Base-by-base conservation (phyloP, 2,888 invertebrate genomes). In the Calameuta filiformis region DNA sequence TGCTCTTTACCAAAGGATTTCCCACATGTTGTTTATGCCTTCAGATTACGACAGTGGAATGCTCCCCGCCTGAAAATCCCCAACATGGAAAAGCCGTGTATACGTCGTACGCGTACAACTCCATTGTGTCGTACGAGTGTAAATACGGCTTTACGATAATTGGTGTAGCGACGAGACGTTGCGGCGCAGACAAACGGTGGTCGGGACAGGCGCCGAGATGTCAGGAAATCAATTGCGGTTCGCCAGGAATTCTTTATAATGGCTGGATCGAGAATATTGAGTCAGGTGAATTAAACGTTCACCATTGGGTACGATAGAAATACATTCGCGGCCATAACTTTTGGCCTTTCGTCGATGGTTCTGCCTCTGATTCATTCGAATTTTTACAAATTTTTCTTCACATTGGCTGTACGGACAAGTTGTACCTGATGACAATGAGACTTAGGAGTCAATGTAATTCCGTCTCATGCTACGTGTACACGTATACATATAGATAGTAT, bases 211-310 rank as follows among this genome's bases (percentile, higher is more conserved):
- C 96, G 85, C 98, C 99, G 1, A 93, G 94, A 84, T 99, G 99
- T 91, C 97, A 98, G 95, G 99, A 99, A 93, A 98, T 99, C 88
- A 97, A 99, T 93, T 99, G 99, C 92, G 98, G 98, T 0, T 95
- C 96, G 86, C 98, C 99, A 0, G 98, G 98, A 3, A 95, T 96
- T 75, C 94, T 99, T 12, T 97, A 97, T 94, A 99, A 99, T 90
- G 99, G 99, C 4, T 99, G 98, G 96, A 94, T 96, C 86, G 97
- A 98, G 92, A 97, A 97, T 90, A 96, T 97, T 79, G 97, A 97
- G 85, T 94, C 95, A 56, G 91, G 91, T 91, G 83, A 56, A 56
- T 56, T 56, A 23, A 56, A 9, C 56, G 23, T 56, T 56, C 56
- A 23, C 9, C 56, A 23, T 23, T 56, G 56, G 23, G 23, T 56